Evolutionary conservation across 2,888 invertebrate species (phyloP), one percentile per base, ranked within the genome.

Genomic region (Xanthorhoe spadicearia): DNA sequence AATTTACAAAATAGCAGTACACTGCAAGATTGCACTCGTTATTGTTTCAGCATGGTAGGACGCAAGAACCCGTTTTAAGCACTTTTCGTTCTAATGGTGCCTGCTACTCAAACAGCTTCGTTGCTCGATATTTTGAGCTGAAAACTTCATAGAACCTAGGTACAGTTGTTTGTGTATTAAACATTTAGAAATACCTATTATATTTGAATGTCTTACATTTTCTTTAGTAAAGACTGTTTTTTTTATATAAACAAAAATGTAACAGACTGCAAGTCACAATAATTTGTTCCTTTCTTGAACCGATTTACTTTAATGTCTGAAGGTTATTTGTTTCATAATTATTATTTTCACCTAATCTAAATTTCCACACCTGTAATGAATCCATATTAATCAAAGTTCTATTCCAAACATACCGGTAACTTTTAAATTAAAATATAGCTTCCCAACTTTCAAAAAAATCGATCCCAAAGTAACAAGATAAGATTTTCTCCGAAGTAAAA

Each of bases 41-140:
- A 82, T 85, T 86, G 84, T 84, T 85, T 81, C 80, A 80, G 73
- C 73, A 67, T 74, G 75, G 74, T 80, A 76, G 77, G 68, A 72
- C 62, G 61, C 58, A 54, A 54, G 58, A 43, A 59, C 59, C 69
- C 64, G 73, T 77, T 79, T 71, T 75, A 73, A 75, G 72, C 72
- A 71, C 75, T 73, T 74, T 70, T 68, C 59, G 56, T 58, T 71
- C 68, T 64, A 74, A 77, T 69, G 72, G 69, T 50, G 46, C 64
- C 53, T 68, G 61, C 69, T 23, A 58, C 58, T 70, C 54, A 57
- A 66, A 51, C 28, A 13, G 49, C 57, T 46, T n/a, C n/a, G 9
- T 48, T 48, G 48, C 8, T 48, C 17, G 15, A 17, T 48, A 48
- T 17, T 17, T 48, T 17, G 48, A 17, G 48, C 8, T 48, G 17